These are phyloP conservation scores for Sphaeridia pumilis DNA, from an alignment of 2,888 invertebrate species.

Conservation along the genomic window DNA sequence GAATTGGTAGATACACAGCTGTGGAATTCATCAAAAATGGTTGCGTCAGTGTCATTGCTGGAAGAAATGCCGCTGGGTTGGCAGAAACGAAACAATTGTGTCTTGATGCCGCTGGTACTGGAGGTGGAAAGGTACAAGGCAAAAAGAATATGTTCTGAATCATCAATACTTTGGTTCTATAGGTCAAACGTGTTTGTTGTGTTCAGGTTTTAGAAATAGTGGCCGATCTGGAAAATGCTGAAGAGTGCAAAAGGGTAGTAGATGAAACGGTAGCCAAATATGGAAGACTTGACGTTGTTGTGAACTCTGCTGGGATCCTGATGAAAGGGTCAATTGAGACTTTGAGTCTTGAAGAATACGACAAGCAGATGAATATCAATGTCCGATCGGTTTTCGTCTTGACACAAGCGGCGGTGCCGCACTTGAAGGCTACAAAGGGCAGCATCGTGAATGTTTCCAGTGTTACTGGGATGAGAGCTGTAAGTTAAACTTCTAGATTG, in stretches of 20 bases:
- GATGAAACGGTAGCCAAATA: conserved; percentile 20
- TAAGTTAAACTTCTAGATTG: conserved; percentile 29
- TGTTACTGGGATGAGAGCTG: conserved; percentile 65
- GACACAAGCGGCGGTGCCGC: conserved; percentile 76
- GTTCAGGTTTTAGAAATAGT: conserved; percentile 21
- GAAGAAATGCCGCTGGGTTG: conserved; percentile 57
- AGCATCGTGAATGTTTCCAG: conserved; percentile 83
- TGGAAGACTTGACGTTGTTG: conserved; percentile 28
- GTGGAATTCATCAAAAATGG: conserved; percentile 62
- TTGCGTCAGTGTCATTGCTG: conserved; percentile 58
- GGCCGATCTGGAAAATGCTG: conserved; percentile 23
- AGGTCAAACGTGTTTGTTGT: no score
- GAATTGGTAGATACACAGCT: conserved; percentile 73
- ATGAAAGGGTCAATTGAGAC: conserved; percentile 73
- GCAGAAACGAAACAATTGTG: conserved; percentile 39
- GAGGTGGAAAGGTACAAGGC: no score
- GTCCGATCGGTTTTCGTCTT: conserved; percentile 51
- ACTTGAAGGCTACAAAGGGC: conserved; percentile 64
- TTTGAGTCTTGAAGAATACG: conserved; percentile 74
- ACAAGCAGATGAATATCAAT: conserved; percentile 79
- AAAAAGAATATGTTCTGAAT: no score
- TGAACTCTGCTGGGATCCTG: conserved; percentile 72
- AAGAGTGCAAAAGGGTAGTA: conserved; percentile 25
- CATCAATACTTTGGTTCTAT: neutral
- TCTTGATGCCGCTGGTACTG: neutral